Percentiles rank a stretch among this genome's conserved stretches.
These are phyloP conservation scores for Hystrix cristata DNA, from an alignment of 2,113 vertebrate genomes.

Conservation along the genomic window DNA sequence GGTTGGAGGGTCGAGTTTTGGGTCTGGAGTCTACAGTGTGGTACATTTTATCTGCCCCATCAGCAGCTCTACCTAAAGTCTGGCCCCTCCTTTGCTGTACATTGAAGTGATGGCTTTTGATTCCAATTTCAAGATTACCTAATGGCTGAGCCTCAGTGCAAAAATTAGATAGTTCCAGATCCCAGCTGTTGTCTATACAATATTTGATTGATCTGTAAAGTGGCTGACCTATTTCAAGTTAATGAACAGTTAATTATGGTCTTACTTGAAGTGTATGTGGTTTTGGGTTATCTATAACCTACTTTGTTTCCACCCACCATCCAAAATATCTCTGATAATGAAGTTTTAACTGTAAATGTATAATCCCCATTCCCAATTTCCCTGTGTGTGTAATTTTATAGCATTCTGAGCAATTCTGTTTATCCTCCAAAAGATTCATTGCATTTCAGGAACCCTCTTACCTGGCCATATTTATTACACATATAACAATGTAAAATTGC, in stretches of 20 bases:
- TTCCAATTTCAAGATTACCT: background rate
- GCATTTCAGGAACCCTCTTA: background rate
- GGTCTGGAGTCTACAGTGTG: background rate
- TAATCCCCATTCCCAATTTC: background rate
- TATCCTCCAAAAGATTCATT: background rate
- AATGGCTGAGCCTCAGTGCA: background rate
- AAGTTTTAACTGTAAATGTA: background rate
- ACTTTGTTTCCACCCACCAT: background rate
- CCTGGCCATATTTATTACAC: background rate
- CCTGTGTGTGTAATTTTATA: background rate
- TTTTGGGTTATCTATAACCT: background rate
- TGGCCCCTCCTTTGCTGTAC: background rate
- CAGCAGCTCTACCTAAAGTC: background rate
- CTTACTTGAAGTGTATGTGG: background rate
- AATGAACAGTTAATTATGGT: conserved; percentile 7
- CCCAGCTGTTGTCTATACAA: background rate
- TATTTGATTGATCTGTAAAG: conserved; percentile 11
- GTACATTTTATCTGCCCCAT: background rate
- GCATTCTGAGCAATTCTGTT: conserved; percentile 11
- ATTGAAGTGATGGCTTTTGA: conserved; percentile 13
- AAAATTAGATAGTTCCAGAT: background rate
- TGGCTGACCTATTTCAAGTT: background rate
- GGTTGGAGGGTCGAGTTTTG: background rate
- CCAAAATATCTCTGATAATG: conserved; percentile 17
- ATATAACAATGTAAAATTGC: background rate